Evolutionary conservation across 1,140 invertebrate genomes (phyloP), one percentile per base, ranked within the genome.

Genomic region (Caenorhabditis inopinata): DNA sequence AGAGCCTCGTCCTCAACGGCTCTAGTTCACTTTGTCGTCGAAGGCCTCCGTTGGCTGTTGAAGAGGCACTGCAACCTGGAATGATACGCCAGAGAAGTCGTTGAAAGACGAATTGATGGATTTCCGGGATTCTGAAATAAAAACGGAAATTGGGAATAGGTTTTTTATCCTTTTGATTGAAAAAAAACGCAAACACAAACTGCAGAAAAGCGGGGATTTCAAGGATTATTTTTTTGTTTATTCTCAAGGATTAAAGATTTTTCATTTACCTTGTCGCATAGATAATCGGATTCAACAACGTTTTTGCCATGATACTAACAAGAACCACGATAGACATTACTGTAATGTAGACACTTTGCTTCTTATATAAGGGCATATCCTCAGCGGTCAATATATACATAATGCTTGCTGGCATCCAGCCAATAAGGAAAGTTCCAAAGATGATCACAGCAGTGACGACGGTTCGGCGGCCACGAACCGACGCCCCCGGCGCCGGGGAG

Each of bases 251-350:
- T n/a, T n/a, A n/a, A n/a, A n/a, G n/a, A n/a, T n/a, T n/a, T n/a
- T n/a, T 45, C 14, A 21, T 48, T 48, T n/a, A 80, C 80, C 80
- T 62, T 11, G 80, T 81, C 14, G 80, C 80, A 53, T 81, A 81
- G 21, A 81, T 81, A 25, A 81, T 78, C n/a, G 80, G 80, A 29
- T 81, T 81, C 6, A 42, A 58, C 51, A 81, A 42, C 25, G 80
- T 77, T 32, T 81, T 81, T n/a, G 51, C 27, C 74, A 81, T 81
- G 7, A 81, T 81, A 32, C n/a, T 77, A 0, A 78, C 14, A 21
- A 81, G 27, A 9, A 74, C 49, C n/a, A 77, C 74, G 21, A 77
- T 73, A 2, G 75, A 76, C 38, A 81, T 46, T 21, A 81, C 16
- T 16, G 53, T 49, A 11, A 81, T 48, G 7, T 23, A 62, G 23